These are phyloP conservation scores for Paedocypris micromegethes DNA, from an alignment of 2,797 vertebrate species.

Conservation along the genomic window DNA sequence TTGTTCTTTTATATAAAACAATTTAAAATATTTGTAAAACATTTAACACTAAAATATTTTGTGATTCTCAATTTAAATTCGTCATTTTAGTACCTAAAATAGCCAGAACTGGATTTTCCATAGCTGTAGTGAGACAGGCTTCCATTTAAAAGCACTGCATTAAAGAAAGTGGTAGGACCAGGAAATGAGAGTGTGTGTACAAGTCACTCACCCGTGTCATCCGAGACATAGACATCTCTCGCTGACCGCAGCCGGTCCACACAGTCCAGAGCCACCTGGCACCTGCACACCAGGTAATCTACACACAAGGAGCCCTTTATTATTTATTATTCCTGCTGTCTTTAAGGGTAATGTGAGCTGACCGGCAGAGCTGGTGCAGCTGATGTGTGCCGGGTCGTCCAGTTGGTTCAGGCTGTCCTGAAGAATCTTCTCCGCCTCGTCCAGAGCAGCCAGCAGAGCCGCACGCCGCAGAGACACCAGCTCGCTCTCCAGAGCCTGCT, in stretches of 20 bases:
- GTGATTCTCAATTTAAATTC: too few relatives aligned
- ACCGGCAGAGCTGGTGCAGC: conserved; percentile 88
- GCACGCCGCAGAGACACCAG: conserved; percentile 67
- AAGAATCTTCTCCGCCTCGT: conserved; percentile 76
- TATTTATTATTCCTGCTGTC: conserved; percentile 18
- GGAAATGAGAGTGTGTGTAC: background rate
- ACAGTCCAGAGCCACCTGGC: conserved; percentile 72
- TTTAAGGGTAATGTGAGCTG: background rate
- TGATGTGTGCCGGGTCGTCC: conserved; percentile 80
- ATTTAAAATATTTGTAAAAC: too few relatives aligned
- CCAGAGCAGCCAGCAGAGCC: conserved; percentile 66
- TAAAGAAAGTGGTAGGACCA: background rate
- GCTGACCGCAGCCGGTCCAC: conserved; percentile 69
- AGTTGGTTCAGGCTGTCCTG: conserved; percentile 78
- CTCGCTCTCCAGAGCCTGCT: conserved; percentile 64
- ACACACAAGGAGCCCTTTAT: conserved; percentile 39
- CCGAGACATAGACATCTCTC: conserved; percentile 63
- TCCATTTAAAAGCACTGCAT: background rate
- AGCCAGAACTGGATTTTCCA: too few relatives aligned
- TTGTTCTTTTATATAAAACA: too few relatives aligned
- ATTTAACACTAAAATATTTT: too few relatives aligned
- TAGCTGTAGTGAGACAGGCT: background rate
- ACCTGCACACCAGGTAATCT: conserved; percentile 88
- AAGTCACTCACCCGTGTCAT: conserved; percentile 69
- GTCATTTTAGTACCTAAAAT: too few relatives aligned